Percentiles rank a stretch among this genome's conserved stretches.
phyloP scores from a whole-genome alignment of 2,113 vertebrate species.

The Neoarius graeffei region DNA sequence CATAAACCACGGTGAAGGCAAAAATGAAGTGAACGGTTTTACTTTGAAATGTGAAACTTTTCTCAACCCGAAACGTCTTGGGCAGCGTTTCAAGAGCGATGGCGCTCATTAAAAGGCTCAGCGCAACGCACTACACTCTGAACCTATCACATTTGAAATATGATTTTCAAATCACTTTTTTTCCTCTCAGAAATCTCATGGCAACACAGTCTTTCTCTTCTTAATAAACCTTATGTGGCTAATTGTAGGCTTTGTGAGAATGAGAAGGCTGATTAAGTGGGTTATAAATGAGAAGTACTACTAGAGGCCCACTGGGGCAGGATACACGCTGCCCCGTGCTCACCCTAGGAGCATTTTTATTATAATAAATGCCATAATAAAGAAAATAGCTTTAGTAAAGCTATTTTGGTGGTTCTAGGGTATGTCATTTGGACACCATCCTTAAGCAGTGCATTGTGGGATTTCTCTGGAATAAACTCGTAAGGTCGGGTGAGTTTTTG shows the following conservation, averaged over 20 bases:
- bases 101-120: background rate
- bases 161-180: background rate
- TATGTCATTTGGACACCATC: background rate
- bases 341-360: background rate
- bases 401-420: background rate
- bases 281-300: background rate
- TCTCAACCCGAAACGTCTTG: background rate
- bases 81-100: background rate
- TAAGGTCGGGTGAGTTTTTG: background rate
- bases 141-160: background rate
- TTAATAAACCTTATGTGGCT: background rate
- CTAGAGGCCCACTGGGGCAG: background rate
- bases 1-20: background rate
- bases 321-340: background rate
- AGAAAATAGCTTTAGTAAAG: background rate
- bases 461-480: background rate
- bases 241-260: background rate
- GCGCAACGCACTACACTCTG: background rate
- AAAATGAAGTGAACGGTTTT: slow-evolving; percentile 8
- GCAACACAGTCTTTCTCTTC: background rate
- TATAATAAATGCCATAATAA: too few relatives aligned
- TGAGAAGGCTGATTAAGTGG: background rate
- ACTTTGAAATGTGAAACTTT: slow-evolving; percentile 9
- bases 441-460: background rate
- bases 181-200: background rate